phyloP scores from a whole-genome alignment of 2,888 invertebrate genomes.

The Trypoxylon attenuatum region DNA sequence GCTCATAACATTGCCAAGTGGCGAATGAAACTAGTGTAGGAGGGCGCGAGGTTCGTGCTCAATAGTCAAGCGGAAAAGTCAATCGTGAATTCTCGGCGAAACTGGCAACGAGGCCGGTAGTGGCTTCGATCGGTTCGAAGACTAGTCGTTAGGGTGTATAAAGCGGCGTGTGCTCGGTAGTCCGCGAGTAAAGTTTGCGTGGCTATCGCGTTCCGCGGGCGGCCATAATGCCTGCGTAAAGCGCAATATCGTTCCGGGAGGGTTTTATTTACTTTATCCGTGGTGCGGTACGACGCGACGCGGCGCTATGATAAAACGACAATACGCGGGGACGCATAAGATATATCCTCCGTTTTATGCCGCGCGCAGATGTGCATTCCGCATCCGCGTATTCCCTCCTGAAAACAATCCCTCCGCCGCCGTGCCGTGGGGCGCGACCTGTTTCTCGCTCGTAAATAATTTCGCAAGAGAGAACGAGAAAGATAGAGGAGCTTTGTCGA shows the following conservation, averaged over 20 bases:
- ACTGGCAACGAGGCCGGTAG: background rate
- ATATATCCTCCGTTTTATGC: background rate
- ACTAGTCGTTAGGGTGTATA: background rate
- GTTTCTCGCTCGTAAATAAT: background rate
- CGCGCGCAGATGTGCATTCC: background rate
- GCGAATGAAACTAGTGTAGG: background rate
- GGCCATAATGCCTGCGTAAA: background rate
- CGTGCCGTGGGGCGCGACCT: too few relatives aligned
- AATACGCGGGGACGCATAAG: constrained; percentile 1
- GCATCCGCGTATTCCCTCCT: background rate
- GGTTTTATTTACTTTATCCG: constrained; percentile 24
- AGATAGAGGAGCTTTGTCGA: background rate
- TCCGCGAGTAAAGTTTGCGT: background rate
- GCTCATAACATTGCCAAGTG: too few relatives aligned
- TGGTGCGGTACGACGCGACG: too few relatives aligned
- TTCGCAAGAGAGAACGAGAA: too few relatives aligned
- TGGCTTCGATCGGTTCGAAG: background rate
- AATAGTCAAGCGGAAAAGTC: background rate
- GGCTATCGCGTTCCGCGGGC: background rate
- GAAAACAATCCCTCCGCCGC: background rate
- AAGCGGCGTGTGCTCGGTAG: background rate
- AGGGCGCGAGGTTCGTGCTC: background rate
- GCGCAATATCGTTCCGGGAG: background rate
- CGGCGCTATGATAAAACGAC: constrained; percentile 14
- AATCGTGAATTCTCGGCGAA: background rate